Evolutionary conservation across 2,113 vertebrate genomes (phyloP).

Genomic region (Melierax canorus): DNA sequence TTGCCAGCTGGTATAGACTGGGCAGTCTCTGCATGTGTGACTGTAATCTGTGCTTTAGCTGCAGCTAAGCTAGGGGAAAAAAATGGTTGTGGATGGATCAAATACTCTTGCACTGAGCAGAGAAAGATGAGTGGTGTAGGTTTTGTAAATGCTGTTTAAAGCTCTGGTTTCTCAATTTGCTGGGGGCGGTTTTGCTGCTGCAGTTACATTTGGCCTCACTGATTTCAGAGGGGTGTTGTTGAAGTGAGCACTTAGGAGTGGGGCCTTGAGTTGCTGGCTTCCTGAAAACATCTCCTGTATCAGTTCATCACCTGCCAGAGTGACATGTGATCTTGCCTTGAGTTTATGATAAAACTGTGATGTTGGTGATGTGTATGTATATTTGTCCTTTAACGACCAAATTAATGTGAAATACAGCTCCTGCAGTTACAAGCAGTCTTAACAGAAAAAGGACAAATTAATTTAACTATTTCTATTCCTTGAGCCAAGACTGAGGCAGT

Average conservation of each 20-base stretch:
- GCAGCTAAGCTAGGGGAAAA: not conserved
- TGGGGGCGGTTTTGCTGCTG: not conserved
- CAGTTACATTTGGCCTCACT: not conserved
- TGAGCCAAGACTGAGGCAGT: not conserved
- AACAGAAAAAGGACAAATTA: not conserved
- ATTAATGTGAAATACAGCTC: not conserved
- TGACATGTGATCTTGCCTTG: not conserved
- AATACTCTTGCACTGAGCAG: not conserved
- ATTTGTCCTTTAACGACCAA: not conserved
- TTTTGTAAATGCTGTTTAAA: not conserved
- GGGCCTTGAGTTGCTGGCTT: not conserved
- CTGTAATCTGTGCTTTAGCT: not conserved
- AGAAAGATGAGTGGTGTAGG: not conserved
- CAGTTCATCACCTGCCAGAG: not conserved
- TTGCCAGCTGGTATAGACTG: not conserved
- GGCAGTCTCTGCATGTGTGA: not conserved
- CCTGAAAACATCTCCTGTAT: not conserved
- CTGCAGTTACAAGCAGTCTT: not conserved
- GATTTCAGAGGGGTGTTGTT: not conserved
- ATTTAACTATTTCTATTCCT: not conserved
- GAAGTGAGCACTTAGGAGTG: not conserved
- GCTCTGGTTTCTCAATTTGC: not conserved
- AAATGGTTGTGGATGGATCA: not conserved
- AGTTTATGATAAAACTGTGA: not conserved
- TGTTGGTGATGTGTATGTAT: not conserved